A percentile compares a stretch with the other conserved stretches of the same genome.
These are phyloP conservation scores for Ormyrus labotus DNA, from an alignment of 2,888 invertebrate species.

Conservation along the genomic window DNA sequence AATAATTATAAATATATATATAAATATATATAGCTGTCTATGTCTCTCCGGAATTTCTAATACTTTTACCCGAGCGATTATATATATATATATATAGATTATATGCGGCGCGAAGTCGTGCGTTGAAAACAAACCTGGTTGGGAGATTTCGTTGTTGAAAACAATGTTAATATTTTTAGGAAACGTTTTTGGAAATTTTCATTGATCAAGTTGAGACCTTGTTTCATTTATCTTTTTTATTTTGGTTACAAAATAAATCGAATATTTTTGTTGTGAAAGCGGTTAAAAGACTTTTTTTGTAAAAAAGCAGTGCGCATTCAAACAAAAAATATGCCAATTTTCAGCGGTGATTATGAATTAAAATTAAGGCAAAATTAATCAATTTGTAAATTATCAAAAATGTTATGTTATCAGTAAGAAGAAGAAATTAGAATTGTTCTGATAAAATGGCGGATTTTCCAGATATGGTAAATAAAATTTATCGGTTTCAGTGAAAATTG, in stretches of 20 bases:
- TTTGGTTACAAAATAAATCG: not conserved
- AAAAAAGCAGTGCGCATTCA: not conserved
- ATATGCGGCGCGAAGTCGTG: conserved; percentile 10
- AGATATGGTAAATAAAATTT: conserved; percentile 5
- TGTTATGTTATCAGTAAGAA: not conserved
- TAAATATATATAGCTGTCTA: conserved; percentile 51
- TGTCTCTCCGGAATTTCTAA: conserved; percentile 42
- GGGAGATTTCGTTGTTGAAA: conserved; percentile 51
- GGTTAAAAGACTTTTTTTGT: not conserved
- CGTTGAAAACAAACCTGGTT: conserved; percentile 38
- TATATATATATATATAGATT: not conserved
- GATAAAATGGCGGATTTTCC: not conserved
- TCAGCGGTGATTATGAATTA: conserved; percentile 29
- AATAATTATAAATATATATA: conserved; percentile 4
- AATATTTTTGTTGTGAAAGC: conserved; percentile 23
- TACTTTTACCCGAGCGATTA: conserved; percentile 47
- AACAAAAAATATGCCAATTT: not conserved
- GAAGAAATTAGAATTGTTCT: not conserved
- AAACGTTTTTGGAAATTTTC: too few relatives aligned
- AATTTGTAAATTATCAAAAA: conserved; percentile 43
- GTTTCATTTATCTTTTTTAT: not conserved
- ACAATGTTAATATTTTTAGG: not conserved
- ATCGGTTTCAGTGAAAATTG: conserved; percentile 19
- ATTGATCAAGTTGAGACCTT: too few relatives aligned
- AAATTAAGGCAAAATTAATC: not conserved